These are phyloP conservation scores for Pseudomyrmex cubaensis DNA, from an alignment of 1,140 invertebrate genomes.

Conservation along the genomic window DNA sequence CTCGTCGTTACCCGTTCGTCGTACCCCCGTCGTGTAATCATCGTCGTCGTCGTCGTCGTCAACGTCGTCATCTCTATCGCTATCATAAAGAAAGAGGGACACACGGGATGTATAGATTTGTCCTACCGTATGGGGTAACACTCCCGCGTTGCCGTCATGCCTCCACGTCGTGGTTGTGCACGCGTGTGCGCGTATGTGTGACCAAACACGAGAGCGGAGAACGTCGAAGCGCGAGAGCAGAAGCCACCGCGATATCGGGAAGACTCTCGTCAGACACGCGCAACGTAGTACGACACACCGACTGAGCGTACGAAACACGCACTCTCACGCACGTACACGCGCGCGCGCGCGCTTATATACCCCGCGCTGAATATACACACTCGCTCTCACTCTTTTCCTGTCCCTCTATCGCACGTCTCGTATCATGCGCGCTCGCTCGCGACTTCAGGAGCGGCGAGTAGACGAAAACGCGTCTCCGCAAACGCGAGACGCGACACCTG, in stretches of 20 bases:
- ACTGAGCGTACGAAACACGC: slow-evolving; percentile 43
- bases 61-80: not conserved
- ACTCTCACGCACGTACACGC: slow-evolving; percentile 51
- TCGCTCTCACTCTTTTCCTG: not conserved
- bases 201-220: slow-evolving; percentile 3
- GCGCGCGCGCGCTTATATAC: slow-evolving; percentile 52
- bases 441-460: slow-evolving; percentile 2
- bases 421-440: slow-evolving; percentile 20
- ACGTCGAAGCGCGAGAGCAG: slow-evolving; percentile 50
- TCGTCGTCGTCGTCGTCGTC: not conserved
- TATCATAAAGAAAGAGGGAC: slow-evolving; percentile 41
- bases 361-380: slow-evolving; percentile 41
- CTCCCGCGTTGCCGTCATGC: slow-evolving; percentile 82
- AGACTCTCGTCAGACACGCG: slow-evolving; percentile 27
- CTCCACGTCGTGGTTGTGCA: slow-evolving; percentile 59
- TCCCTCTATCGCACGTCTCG: not conserved
- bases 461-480: not conserved
- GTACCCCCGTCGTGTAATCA: not conserved
- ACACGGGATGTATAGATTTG: slow-evolving; percentile 44
- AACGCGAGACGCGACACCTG: slow-evolving; percentile 54
- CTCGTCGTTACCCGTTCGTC: not conserved
- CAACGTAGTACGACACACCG: slow-evolving; percentile 41
- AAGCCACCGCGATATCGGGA: slow-evolving; percentile 53
- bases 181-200: not conserved
- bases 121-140: slow-evolving; percentile 84